Evolutionary conservation across 2,113 vertebrate species (phyloP).

Genomic region (Symphodus melops): DNA sequence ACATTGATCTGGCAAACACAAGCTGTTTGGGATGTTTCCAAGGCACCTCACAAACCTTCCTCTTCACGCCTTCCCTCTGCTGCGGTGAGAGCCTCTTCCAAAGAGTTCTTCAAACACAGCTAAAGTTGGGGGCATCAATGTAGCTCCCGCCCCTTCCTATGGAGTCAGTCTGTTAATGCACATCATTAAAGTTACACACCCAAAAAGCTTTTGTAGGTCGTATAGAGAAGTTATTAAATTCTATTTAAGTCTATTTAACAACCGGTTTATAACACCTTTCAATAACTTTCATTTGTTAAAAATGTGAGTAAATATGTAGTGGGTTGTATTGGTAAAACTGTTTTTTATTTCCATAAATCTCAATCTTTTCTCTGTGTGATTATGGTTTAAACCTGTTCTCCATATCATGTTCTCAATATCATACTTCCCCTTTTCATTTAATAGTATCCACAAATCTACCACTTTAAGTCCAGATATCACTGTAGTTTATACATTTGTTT

Average conservation of each 20-base stretch:
- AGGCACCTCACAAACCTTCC: slow-evolving; percentile 37
- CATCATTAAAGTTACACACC: background rate
- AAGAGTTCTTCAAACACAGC: slow-evolving; percentile 43
- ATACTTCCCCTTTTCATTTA: background rate
- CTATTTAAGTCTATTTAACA: no score
- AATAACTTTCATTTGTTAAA: background rate
- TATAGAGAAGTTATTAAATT: no score
- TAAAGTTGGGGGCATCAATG: slow-evolving; percentile 11
- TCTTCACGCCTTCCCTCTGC: slow-evolving; percentile 49
- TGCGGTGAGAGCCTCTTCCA: slow-evolving; percentile 39
- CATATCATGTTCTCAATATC: background rate
- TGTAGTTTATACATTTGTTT: slow-evolving; percentile 48
- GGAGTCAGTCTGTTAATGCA: background rate
- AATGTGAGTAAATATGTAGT: background rate
- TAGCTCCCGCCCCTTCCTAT: background rate
- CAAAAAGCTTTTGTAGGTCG: background rate
- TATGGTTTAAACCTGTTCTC: background rate
- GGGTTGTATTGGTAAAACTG: background rate
- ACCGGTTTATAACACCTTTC: no score
- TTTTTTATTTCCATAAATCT: background rate
- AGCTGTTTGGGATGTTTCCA: slow-evolving; percentile 64
- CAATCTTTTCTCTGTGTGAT: background rate
- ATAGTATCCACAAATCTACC: background rate
- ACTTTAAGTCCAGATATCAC: slow-evolving; percentile 36
- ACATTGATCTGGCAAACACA: slow-evolving; percentile 58